A percentile compares a stretch with the other conserved stretches of the same genome.
These are phyloP conservation scores for Blennius ocellaris DNA, from an alignment of 2,113 vertebrate species.

Conservation along the genomic window DNA sequence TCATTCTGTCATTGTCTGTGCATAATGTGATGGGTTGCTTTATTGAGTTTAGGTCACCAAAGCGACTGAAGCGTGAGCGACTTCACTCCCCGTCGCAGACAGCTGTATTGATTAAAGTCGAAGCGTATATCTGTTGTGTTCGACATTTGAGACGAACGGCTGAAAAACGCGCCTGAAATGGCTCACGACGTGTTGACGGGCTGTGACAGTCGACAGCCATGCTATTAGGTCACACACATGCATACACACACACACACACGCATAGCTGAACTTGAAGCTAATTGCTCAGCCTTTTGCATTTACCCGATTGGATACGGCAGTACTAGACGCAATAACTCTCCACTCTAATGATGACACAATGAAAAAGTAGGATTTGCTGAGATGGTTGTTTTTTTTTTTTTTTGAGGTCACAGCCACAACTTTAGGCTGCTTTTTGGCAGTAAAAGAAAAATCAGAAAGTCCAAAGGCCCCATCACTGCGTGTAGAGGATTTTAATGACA, in stretches of 20 bases:
- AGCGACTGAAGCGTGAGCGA: slow-evolving; percentile 8
- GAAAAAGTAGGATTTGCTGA: too few species aligned
- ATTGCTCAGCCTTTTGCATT: neutral
- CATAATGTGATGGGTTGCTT: slow-evolving; percentile 8
- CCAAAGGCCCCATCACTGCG: too few species aligned
- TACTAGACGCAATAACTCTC: too few species aligned
- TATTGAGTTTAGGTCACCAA: slow-evolving; percentile 12
- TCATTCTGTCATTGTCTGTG: neutral
- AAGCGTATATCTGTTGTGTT: slow-evolving; percentile 2
- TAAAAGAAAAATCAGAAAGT: neutral
- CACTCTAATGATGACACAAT: too few species aligned
- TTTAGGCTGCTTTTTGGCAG: neutral
- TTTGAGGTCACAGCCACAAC: too few species aligned
- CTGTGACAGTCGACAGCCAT: slow-evolving; percentile 1
- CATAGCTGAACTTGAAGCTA: neutral
- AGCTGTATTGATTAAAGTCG: slow-evolving; percentile 9
- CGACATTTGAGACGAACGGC: neutral
- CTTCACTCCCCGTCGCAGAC: neutral
- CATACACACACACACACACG: neutral
- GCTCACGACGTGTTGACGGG: neutral
- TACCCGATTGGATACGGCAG: neutral
- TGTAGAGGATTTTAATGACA: too few species aligned
- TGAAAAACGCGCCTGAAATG: slow-evolving; percentile 4
- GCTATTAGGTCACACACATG: neutral
- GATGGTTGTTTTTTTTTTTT: too few species aligned